Evolutionary conservation across 2,113 vertebrate species (phyloP), one percentile per base, ranked within the genome.

Genomic region (Sclerurus mexicanus): DNA sequence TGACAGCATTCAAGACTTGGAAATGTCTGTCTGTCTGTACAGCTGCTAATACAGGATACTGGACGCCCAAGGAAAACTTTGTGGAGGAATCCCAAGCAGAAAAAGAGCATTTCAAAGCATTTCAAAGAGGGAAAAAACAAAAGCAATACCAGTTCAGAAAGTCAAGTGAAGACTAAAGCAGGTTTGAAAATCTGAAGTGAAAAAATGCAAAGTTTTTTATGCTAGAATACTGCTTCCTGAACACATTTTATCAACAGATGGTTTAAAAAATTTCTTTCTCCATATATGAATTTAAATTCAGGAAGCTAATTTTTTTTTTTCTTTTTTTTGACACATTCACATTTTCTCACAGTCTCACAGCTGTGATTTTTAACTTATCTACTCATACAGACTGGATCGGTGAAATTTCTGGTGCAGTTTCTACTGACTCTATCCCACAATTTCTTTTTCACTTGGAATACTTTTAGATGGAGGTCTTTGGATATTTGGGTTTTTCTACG

Each of bases 211-310:
- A 85, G 6, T 46, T 79, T 55, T 75, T 81, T 40, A 52, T 78
- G 60, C 35, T 89, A 59, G 49, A 79, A 66, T 76, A 55, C 55
- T 86, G 71, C 82, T 94, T 91, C 85, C 82, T 91, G 78, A 87
- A 69, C 78, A 93, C 63, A 76, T 95, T 94, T 91, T 87, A 85
- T 87, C 87, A 91, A 82, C 96, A 95, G 93, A 95, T 95, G 89
- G 95, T 77, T 96, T 87, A 35, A 55, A 55, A 96, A 85, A 44
- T n/a, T 69, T 92, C 18, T 69, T 77, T 87, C 50, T 63, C 23
- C 59, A 18, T 85, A 66, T 73, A 69, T 69, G 50, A 91, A 89
- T 91, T 95, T 83, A 74, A 95, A 94, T 95, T 71, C 83, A 89
- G 44, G 74, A 79, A 94, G 53, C 47, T 75, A 64, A 56, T 89